Base-by-base conservation (phyloP, 2,888 invertebrate species). In the Gortyna flavago region DNA sequence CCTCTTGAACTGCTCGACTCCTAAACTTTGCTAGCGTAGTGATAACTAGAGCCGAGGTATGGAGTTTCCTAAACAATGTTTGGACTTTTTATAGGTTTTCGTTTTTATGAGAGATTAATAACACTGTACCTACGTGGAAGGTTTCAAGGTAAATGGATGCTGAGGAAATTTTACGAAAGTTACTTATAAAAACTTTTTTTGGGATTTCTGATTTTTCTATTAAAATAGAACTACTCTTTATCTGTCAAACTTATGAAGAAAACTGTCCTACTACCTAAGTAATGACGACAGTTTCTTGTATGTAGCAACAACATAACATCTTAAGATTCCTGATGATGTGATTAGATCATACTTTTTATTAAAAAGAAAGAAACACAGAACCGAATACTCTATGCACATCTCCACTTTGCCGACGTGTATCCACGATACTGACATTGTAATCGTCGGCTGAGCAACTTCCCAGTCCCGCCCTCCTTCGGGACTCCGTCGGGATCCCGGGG, bases 31-130 rank as follows among this genome's bases (percentile, higher is more conserved):
- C 32, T 51, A 68, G 29, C 44, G 71, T 75, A 48, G 61, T 64
- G 70, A 85, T 88, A 87, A 87, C 85, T 48, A 69, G 77, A 88
- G 66, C 73, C 32, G 51, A 64, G 77, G 67, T 75, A 88, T 88
- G 69, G 71, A 87, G 74, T 88, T 87, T 65, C 87, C 61, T 62
- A 48, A 77, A 66, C 71, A 73, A 75, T 76, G 4, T 79, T 84
- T 61, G n/a, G 18, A 72, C n/a, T 87, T 85, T 85, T 75, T 87
- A 87, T 69, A 44, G 77, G 65, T 73, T 79, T 74, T 66, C 76
- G 35, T 80, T 85, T 88, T 87, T 75, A 79, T 75, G 51, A 69
- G 48, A 70, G 80, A 87, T 80, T 87, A 80, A 75, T 84, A 75
- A 67, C 66, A 65, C 32, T 54, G 80, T 35, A 35, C 64, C 59